Evolutionary conservation across 2,888 invertebrate species (phyloP), one percentile per base, ranked within the genome.

Genomic region (Pammene fasciana): DNA sequence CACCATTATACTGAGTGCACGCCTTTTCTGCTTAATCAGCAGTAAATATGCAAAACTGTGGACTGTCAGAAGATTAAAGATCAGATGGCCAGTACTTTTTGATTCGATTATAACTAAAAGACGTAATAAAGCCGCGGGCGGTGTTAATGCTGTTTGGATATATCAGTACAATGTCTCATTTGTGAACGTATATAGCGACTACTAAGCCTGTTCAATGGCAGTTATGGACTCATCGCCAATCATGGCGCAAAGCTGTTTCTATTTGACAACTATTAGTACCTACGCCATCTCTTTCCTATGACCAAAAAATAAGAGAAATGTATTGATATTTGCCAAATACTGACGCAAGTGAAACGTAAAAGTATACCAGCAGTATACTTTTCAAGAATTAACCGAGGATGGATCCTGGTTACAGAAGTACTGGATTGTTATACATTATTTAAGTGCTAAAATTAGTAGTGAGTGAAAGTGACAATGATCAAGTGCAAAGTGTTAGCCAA

Each of bases 401-500:
- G 43, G 11, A 36, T 45, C 26, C 46, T 60, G 52, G 13, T 45
- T 46, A 45, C 13, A 36, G 55, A 46, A 60, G 64, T 65, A 67
- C 41, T 54, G 55, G 64, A 66, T 46, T 62, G 6, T 18, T 65
- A 59, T 18, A 38, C 5, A n/a, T 46, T 56, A 59, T 46, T 48
- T 48, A 65, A 57, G 57, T 71, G 71, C 48, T 65, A 18, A 46
- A 48, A 9, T 43, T 61, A 48, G 45, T 34, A 68, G 68, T 64
- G 57, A 50, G 56, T 54, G 48, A 18, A 68, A 59, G 68, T 68
- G 68, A 68, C 64, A 52, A 59, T 65, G 56, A 68, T 65, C 18
- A 64, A 68, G 68, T 68, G 68, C 64, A 68, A 68, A 68, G 68
- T 68, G 68, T 68, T 68, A 65, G 68, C 68, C 68, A 68, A 68